These are phyloP conservation scores for Perizoma flavofasciatum DNA, from an alignment of 2,888 invertebrate species.

Conservation along the genomic window DNA sequence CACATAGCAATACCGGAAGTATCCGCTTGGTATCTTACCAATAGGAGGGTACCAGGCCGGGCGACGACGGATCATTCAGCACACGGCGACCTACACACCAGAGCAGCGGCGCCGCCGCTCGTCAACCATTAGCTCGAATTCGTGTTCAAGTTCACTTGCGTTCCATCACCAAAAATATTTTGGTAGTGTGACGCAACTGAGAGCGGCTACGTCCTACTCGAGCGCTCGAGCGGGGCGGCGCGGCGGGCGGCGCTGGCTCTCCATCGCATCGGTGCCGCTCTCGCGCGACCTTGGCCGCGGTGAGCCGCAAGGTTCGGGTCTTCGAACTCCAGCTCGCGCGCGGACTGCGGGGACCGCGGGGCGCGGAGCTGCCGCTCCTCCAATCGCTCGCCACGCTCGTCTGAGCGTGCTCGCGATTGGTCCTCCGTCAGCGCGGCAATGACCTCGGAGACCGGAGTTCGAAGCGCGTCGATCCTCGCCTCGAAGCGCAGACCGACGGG, in stretches of 20 bases:
- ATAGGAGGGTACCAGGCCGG: constrained; percentile 57
- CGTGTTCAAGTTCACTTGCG: constrained; percentile 82
- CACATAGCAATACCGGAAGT: constrained; percentile 53
- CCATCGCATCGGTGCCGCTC: constrained; percentile 78
- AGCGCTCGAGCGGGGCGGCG: constrained; percentile 55
- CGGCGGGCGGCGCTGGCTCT: constrained; percentile 48
- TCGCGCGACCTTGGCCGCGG: constrained; percentile 90
- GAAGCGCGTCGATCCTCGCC: constrained; percentile 89
- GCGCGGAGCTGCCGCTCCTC: constrained; percentile 69
- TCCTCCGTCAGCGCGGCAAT: constrained; percentile 87
- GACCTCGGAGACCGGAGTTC: constrained; percentile 92
- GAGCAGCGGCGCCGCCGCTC: constrained; percentile 34
- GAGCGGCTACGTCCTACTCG: constrained; percentile 71
- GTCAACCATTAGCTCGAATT: constrained; percentile 78
- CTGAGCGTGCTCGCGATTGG: constrained; percentile 80
- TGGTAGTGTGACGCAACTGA: constrained; percentile 81
- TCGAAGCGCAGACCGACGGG: constrained; percentile 79
- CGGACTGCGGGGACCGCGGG: constrained; percentile 64
- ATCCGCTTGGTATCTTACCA: constrained; percentile 30
- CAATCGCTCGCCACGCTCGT: constrained; percentile 74
- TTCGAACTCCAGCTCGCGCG: constrained; percentile 85
- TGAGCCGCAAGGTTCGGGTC: constrained; percentile 94
- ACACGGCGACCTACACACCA: constrained; percentile 74
- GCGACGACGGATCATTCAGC: constrained; percentile 48
- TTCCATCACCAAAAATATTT: constrained; percentile 84